Percentiles rank a stretch among this genome's conserved stretches.
These are phyloP conservation scores for Gryon sp. DNA, from an alignment of 1,140 invertebrate species.

Conservation along the genomic window DNA sequence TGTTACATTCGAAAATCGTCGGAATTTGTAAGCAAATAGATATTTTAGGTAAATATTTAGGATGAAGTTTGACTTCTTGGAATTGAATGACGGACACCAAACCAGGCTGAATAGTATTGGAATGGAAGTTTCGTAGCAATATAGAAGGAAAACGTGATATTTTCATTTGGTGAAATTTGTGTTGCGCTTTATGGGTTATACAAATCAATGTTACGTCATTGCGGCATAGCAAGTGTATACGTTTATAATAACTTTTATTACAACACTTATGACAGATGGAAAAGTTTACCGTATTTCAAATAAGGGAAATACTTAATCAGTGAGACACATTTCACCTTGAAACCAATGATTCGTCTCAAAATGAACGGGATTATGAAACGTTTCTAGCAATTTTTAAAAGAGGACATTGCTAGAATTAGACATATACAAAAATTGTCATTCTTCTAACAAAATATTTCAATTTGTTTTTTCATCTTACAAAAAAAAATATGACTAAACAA, in stretches of 20 bases:
- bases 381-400: neutral
- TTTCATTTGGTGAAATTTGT: neutral
- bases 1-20: too few relatives aligned
- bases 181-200: neutral
- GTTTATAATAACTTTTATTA: constrained; percentile 29
- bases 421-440: too few relatives aligned
- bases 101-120: neutral
- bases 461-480: too few relatives aligned
- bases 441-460: too few relatives aligned
- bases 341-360: constrained; percentile 42
- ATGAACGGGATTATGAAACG: constrained; percentile 29
- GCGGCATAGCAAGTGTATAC: constrained; percentile 22
- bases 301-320: constrained; percentile 50
- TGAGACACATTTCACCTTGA: constrained; percentile 45
- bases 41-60: too few relatives aligned
- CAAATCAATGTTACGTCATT: constrained; percentile 7
- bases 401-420: neutral
- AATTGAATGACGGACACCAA: too few relatives aligned
- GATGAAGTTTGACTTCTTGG: neutral
- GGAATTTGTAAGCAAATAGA: too few relatives aligned
- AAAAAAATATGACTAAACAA: too few relatives aligned
- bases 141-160: neutral
- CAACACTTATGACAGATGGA: constrained; percentile 41
- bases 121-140: neutral
- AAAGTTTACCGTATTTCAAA: constrained; percentile 31